Base-by-base conservation (phyloP, 1,140 invertebrate genomes). In the Choristoneura fumiferana region DNA sequence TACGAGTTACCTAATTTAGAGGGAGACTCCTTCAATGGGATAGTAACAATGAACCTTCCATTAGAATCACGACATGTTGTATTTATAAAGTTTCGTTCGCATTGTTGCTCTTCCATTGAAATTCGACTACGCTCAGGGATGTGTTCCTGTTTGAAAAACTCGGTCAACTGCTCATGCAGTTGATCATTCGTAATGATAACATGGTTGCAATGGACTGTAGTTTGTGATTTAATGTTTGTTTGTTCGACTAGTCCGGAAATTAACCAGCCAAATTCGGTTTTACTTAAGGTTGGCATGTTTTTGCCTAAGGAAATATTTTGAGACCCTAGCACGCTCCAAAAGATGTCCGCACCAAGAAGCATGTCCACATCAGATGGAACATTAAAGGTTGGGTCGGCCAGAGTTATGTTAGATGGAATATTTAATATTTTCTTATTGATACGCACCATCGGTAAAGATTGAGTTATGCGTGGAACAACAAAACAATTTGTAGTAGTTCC, bases 231-330 rank as follows among this genome's bases (percentile, higher is more conserved):
- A 8, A 13, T 13, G 52, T 8, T 10, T 9, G 34, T 57, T 3
- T 4, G 6, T 29, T 53, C n/a, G n/a, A n/a, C n/a, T n/a, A 17
- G 9, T 37, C 43, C 43, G 4, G 43, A 37, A 13, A 58, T 15
- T 52, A 58, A 52, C 43, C 43, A 58, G 12, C 57, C 57, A n/a
- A 52, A 53, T 52, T 58, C 22, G 12, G 57, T 58, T 58, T 29
- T n/a, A 52, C 12, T 36, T 12, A 58, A 35, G 2, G 15, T 18
- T 5, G 57, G 57, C 13, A 52, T 58, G 9, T 58, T 49, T 38
- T 38, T 52, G 9, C 56, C 56, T 34, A 57, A 36, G 0, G 29
- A 14, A n/a, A 36, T 57, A 12, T 39, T 18, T 12, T 40, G 5
- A 0, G 38, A 8, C 1, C 37, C 33, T 12, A 56, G 12, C 6